phyloP scores from a whole-genome alignment of 2,113 vertebrate species.

The Phainopepla nitens region DNA sequence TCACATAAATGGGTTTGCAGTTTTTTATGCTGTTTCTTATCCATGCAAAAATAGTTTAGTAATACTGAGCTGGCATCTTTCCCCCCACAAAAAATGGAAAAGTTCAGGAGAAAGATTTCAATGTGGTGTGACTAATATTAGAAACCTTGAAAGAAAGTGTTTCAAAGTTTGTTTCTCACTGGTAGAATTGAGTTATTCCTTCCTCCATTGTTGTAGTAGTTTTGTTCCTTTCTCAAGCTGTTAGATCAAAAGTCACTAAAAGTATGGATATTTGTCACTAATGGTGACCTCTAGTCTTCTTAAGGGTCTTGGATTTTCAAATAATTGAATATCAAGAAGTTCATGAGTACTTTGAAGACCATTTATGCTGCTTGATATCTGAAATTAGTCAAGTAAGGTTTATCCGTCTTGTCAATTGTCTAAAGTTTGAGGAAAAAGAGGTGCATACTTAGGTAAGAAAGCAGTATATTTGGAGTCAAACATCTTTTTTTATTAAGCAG shows the following conservation, averaged over 20 bases:
- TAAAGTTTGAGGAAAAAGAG: not conserved
- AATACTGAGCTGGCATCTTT: not conserved
- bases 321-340: not conserved
- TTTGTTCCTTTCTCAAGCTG: not conserved
- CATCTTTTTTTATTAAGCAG: not conserved
- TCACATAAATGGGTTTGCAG: not conserved
- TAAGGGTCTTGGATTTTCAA: not conserved
- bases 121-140: not conserved
- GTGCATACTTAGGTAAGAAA: not conserved
- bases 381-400: not conserved
- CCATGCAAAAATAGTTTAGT: not conserved
- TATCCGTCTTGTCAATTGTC: not conserved
- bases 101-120: not conserved
- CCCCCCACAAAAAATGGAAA: not conserved
- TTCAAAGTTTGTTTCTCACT: not conserved
- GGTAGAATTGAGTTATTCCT: not conserved
- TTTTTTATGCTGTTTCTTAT: not conserved
- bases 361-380: not conserved
- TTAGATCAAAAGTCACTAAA: not conserved
- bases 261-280: not conserved
- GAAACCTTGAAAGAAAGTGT: not conserved
- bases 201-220: accelerated
- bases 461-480: not conserved
- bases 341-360: accelerated
- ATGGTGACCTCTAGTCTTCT: not conserved